Conservation (phyloP, 2,888 invertebrate genomes). For the Cosmia pyralina region DNA sequence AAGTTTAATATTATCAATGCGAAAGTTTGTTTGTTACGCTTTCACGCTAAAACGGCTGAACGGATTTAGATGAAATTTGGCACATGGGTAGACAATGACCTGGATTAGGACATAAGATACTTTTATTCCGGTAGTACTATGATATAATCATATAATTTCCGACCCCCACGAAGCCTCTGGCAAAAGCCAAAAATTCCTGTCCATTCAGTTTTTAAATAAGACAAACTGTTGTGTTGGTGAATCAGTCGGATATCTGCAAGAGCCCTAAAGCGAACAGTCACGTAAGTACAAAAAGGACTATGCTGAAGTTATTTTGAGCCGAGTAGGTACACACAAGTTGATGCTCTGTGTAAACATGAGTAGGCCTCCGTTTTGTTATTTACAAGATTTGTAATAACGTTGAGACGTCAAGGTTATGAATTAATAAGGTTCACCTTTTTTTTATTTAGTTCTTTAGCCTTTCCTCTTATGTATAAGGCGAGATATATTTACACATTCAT, state of each 20-base stretch:
- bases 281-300: constrained; percentile 44
- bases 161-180: too few relatives aligned
- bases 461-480: neutral
- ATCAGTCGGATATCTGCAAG: neutral
- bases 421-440: neutral
- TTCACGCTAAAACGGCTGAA: too few relatives aligned
- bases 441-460: neutral
- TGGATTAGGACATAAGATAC: too few relatives aligned
- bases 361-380: constrained; percentile 35
- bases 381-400: constrained; percentile 47
- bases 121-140: too few relatives aligned
- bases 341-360: constrained; percentile 16
- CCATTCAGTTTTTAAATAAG: neutral
- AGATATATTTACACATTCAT: neutral
- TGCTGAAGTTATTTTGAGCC: constrained; percentile 30
- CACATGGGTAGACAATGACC: too few relatives aligned
- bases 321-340: constrained; percentile 15
- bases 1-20: too few relatives aligned
- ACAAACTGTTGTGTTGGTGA: neutral
- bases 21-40: too few relatives aligned
- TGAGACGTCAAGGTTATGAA: constrained; percentile 29
- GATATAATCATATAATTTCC: too few relatives aligned
- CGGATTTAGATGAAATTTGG: too few relatives aligned
- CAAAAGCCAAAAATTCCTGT: neutral
- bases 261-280: constrained; percentile 36